Percentiles rank a stretch among this genome's conserved stretches.
Evolutionary conservation across 1,140 invertebrate genomes (phyloP).

Genomic region (Schlechtendalia chinensis): DNA sequence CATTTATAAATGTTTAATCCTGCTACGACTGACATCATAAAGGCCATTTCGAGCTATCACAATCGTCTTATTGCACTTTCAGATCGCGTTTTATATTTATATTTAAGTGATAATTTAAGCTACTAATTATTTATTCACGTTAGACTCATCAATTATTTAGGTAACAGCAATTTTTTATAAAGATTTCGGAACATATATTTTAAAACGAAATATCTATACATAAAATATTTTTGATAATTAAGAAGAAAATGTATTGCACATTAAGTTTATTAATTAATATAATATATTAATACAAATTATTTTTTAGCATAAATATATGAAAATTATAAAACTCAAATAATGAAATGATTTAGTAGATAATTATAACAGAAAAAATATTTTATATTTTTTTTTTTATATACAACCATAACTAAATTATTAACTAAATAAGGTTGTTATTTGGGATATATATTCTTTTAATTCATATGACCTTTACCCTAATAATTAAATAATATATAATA

Average conservation of each 20-base stretch:
- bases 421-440: conserved; percentile 1
- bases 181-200: not conserved
- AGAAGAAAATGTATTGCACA: conserved; percentile 7
- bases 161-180: conserved; percentile 1
- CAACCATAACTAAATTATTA: conserved; percentile 3
- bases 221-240: conserved; percentile 11
- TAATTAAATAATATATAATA: not conserved
- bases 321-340: conserved; percentile 30
- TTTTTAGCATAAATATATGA: conserved; percentile 15
- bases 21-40: conserved; percentile 11
- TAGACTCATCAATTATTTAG: not conserved
- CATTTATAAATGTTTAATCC: conserved; percentile 16
- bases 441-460: not conserved
- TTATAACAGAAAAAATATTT: not conserved
- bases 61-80: conserved; percentile 46
- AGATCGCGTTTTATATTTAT: conserved; percentile 38
- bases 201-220: conserved; percentile 13
- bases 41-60: conserved; percentile 40
- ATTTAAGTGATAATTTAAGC: conserved; percentile 24
- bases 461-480: not conserved
- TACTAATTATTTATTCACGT: not conserved
- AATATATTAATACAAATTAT: conserved; percentile 1
- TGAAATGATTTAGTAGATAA: not conserved
- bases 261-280: not conserved
- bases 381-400: no score